Percentiles rank a stretch among this genome's conserved stretches.
Evolutionary conservation across 2,797 vertebrate species (phyloP).

Genomic region (Sebastes miniatus): DNA sequence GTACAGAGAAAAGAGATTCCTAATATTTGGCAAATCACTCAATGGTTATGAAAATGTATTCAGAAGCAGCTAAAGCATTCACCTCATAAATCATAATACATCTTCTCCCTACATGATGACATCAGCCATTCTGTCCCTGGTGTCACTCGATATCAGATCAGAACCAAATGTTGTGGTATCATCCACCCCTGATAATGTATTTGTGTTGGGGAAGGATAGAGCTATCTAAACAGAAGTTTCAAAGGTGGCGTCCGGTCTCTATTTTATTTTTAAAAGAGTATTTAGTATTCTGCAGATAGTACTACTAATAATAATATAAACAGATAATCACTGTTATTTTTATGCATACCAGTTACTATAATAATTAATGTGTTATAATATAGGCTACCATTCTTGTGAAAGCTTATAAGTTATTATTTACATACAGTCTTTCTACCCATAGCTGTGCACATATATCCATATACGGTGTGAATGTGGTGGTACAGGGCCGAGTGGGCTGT

Average conservation of each 20-base stretch:
- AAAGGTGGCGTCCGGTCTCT: neutral
- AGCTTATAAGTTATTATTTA: neutral
- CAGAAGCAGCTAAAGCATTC: neutral
- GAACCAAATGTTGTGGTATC: neutral
- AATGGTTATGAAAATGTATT: neutral
- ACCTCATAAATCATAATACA: neutral
- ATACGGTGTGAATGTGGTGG: conserved; percentile 21
- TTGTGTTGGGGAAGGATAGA: neutral
- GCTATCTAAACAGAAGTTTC: neutral
- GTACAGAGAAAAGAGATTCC: neutral
- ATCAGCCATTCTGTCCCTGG: neutral
- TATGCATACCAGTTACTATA: neutral
- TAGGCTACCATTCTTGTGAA: neutral
- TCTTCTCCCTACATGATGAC: neutral
- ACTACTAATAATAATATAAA: neutral
- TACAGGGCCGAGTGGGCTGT: neutral
- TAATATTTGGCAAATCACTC: neutral
- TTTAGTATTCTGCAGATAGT: too few species aligned
- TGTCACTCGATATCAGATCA: neutral
- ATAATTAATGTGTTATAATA: neutral
- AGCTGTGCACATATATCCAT: conserved; percentile 11
- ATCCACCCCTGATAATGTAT: neutral
- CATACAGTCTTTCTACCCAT: neutral
- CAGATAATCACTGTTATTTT: neutral
- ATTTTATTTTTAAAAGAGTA: neutral